Percentiles rank a stretch among this genome's conserved stretches.
Evolutionary conservation across 1,140 invertebrate genomes (phyloP).

Genomic region (Trypoxylus dichotomus): DNA sequence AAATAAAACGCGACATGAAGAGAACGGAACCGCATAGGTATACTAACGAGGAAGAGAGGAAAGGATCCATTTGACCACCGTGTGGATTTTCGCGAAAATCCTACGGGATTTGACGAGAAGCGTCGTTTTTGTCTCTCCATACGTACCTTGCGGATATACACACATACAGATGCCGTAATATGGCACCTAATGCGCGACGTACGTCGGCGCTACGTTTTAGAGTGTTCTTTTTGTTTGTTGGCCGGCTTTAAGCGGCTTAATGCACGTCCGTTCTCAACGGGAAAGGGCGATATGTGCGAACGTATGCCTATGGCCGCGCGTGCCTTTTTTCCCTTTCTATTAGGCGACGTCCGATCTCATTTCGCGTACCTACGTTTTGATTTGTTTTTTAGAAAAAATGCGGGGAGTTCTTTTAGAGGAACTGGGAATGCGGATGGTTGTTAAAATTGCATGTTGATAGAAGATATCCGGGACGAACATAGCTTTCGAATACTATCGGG

Average conservation of each 20-base stretch:
- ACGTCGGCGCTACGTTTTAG: neutral
- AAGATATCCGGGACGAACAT: no score
- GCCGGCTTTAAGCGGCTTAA: neutral
- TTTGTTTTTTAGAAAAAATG: no score
- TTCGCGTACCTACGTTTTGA: no score
- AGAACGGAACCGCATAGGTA: neutral
- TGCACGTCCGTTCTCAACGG: neutral
- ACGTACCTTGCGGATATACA: neutral
- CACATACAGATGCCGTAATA: neutral
- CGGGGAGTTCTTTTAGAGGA: no score
- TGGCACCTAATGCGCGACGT: neutral
- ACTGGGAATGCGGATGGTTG: no score
- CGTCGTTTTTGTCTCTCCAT: neutral
- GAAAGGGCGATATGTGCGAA: no score
- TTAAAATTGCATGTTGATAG: no score
- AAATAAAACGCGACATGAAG: neutral
- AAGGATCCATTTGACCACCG: neutral
- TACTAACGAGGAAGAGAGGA: neutral
- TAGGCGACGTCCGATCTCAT: no score
- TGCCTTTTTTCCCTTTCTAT: no score
- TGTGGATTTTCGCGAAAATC: neutral
- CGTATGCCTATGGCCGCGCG: no score
- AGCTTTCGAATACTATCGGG: no score
- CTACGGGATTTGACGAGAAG: neutral
- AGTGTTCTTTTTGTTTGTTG: neutral